Evolutionary conservation across 2,113 vertebrate genomes (phyloP), one percentile per base, ranked within the genome.

Genomic region (Strigops habroptila): DNA sequence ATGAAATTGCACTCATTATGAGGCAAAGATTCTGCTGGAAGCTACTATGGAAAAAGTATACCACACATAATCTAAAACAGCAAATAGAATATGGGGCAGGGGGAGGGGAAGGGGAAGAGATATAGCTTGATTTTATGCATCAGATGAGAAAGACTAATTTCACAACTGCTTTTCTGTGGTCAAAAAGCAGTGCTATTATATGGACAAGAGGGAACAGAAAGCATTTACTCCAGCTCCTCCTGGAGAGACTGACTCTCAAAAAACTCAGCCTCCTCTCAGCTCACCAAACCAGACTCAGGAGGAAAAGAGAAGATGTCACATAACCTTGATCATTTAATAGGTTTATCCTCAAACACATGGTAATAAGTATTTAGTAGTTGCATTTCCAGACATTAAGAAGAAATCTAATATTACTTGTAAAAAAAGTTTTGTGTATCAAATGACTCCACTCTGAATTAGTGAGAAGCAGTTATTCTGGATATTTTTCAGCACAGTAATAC

Each of bases 11-110:
- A 7, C n/a, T 63, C 27, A 28, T 83, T 80, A 9, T n/a, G 89
- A 87, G 71, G 28, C 80, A 94, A 95, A 86, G 55, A 71, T 37
- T 88, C 70, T 74, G n/a, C 48, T 86, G 57, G 37, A 90, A 93
- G 60, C 14, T 49, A 23, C 43, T 28, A 35, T 1, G 19, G n/a
- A 75, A 27, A 83, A 91, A 67, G 11, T 12, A 23, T 11, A 71
- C 3, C 30, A 74, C 68, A 88, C 21, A 46, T 12, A 16, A 91
- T 62, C 70, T 90, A 39, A 93, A 39, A 93, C 28, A 77, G n/a
- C 24, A 88, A 88, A 43, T 2, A 41, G 22, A 63, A 80, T 13
- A 43, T 46, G 31, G 55, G 19, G 46, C 2, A 9, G 23, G 13
- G 25, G 7, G 64, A 49, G 11, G 35, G 16, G 14, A 62, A 37